phyloP scores from a whole-genome alignment of 2,797 vertebrate species.

The Hippoglossus hippoglossus region DNA sequence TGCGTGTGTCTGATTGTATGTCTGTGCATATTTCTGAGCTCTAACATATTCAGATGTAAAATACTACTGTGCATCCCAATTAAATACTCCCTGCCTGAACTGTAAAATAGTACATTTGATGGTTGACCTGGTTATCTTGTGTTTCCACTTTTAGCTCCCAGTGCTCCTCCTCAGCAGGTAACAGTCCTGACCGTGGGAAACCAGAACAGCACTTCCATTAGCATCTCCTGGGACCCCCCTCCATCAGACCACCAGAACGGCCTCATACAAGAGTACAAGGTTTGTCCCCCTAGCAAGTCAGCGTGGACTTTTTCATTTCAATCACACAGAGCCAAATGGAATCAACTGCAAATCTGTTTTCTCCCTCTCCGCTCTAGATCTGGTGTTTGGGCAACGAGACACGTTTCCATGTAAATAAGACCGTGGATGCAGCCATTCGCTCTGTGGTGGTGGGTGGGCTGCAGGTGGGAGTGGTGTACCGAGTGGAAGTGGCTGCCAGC shows the following conservation, averaged over 20 bases:
- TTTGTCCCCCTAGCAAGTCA: constrained; percentile 56
- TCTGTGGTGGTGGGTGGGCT: constrained; percentile 97
- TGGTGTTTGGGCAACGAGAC: constrained; percentile 99
- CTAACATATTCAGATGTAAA: constrained; percentile 3
- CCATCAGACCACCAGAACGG: constrained; percentile 97
- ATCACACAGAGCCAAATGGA: constrained; percentile 19
- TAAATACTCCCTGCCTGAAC: constrained; percentile 11
- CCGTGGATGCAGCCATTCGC: constrained; percentile 96
- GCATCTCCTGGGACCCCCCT: constrained; percentile 99
- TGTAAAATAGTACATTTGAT: constrained; percentile 1
- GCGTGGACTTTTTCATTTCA: constrained; percentile 18
- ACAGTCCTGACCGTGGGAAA: constrained; percentile 95
- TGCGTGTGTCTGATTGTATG: constrained; percentile 2
- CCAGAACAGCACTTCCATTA: constrained; percentile 98
- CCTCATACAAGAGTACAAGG: constrained; percentile 99
- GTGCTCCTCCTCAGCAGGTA: constrained; percentile 97
- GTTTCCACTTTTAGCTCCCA: constrained; percentile 88
- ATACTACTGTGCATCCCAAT: background rate
- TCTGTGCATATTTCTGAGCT: constrained; percentile 30
- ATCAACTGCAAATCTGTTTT: constrained; percentile 15
- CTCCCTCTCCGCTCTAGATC: constrained; percentile 83
- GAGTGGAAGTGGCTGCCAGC: constrained; percentile 96
- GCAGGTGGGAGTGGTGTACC: constrained; percentile 94
- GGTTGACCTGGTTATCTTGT: constrained; percentile 32
- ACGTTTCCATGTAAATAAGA: constrained; percentile 98